Evolutionary conservation across 2,888 invertebrate species (phyloP), one percentile per base, ranked within the genome.

Genomic region (Caenorhabditis sp.): DNA sequence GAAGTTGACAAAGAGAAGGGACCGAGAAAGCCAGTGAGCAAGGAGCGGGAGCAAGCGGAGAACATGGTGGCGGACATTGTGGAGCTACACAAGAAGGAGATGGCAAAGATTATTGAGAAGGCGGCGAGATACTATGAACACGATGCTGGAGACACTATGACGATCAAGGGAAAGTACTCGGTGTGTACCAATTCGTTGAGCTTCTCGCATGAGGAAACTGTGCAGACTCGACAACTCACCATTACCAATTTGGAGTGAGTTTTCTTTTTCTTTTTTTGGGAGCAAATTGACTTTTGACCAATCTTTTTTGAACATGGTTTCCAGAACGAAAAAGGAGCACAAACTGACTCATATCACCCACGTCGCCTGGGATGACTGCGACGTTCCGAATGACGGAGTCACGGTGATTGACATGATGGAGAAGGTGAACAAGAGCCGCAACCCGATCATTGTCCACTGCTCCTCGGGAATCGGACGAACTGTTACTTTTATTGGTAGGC

Each of bases 391-490:
- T 20, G 47, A 47, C 11, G 18, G 4, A 18, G 4, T 2, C 2
- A 2, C 47, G 3, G 20, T 47, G 18, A 4, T 20, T 47, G 18
- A 2, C 18, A 18, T 18, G 2, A 18, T 47, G n/a, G 5, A 47
- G 9, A 47, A 4, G 2, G 47, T 47, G 18, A 18, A n/a, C 18
- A n/a, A 47, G 47, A 47, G 47, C 47, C n/a, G 28, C 28, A 55
- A 28, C 6, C 55, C 55, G 1, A 28, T 55, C n/a, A 13, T 55
- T 28, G 55, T 55, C 13, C 55, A 55, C 28, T 55, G 55, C 28
- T 26, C 55, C n/a, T 26, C 55, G 1, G 55, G 55, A 8, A 20
- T 55, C 28, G 55, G 55, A 26, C 18, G 55, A 26, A 55, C 55
- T 6, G 20, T 55, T 26, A 28, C 55, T 8, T 55, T 55, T n/a